Evolutionary conservation across 2,888 invertebrate genomes (phyloP), one percentile per base, ranked within the genome.

Genomic region (Drosophila quinaria): DNA sequence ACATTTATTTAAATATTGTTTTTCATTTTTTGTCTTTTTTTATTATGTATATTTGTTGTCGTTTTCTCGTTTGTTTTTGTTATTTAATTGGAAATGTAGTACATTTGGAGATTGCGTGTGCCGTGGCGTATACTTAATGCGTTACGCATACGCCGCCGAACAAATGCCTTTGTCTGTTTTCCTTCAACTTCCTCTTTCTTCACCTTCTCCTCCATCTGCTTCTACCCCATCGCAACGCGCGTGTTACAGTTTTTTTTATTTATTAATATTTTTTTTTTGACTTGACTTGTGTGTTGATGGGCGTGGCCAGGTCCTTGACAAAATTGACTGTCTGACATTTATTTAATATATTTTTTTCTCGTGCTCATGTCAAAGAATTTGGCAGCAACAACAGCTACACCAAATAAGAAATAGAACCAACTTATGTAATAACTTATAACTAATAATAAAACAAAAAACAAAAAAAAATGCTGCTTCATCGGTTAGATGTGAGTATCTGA

Each of bases 51-150:
- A 39, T 15, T 25, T 35, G 25, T 15, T 17, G 11, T 46, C 13
- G 25, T 54, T 35, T 3, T 35, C 35, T 35, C 4, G 11, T 35
- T 37, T n/a, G n/a, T 37, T 52, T 37, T 47, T 66, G 44, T 59
- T 71, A 17, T 49, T 54, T 64, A 69, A 75, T 60, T 70, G 74
- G 50, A 70, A 67, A 70, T 56, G 22, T 61, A 54, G 60, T 52
- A 44, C 35, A 54, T 25, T 33, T 59, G 6, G 1, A 1, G 9
- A 1, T 56, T 61, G 55, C 65, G 58, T 70, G 70, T 22, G 17
- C 31, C 70, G 13, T 41, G 61, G 69, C 82, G 82, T 85, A 82
- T 82, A 70, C 82, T 78, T 80, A 78, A 85, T 71, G 66, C 37
- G 59, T 74, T 65, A 80, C 80, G 71, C 80, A 80, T 73, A 86